Evolutionary conservation across 2,888 invertebrate species (phyloP).

Genomic region (Euproctis similis): DNA sequence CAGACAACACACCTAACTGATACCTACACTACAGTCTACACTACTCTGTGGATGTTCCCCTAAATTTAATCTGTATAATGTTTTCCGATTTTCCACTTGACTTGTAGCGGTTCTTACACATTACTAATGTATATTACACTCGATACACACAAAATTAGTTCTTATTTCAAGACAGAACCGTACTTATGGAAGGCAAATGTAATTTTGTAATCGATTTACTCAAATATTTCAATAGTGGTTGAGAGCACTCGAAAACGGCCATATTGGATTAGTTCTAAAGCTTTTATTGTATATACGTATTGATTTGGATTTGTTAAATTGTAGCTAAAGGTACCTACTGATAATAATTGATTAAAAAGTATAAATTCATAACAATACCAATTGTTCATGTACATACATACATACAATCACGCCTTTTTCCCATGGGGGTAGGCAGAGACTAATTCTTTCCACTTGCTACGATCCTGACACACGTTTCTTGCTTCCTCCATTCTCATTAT

Average conservation of each 20-base stretch:
- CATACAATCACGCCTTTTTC: no score
- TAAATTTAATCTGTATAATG: slow-evolving; percentile 60
- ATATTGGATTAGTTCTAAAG: slow-evolving; percentile 47
- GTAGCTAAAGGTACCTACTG: no score
- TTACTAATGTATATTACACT: slow-evolving; percentile 16
- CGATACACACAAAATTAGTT: slow-evolving; percentile 15
- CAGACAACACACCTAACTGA: no score
- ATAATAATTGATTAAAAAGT: no score
- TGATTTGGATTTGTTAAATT: slow-evolving; percentile 21
- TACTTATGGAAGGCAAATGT: slow-evolving; percentile 18
- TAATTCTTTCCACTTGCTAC: no score
- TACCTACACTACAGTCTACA: no score
- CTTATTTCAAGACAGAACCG: slow-evolving; percentile 7
- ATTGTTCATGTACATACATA: no score
- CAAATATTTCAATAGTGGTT: slow-evolving; percentile 54
- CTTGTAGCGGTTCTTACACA: slow-evolving; percentile 45
- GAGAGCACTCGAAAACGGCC: slow-evolving; percentile 49
- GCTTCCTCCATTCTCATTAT: no score
- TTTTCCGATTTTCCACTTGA: slow-evolving; percentile 58
- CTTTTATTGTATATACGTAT: slow-evolving; percentile 32
- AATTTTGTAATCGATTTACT: slow-evolving; percentile 27
- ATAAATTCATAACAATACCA: no score
- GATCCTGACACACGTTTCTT: no score
- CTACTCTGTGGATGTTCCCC: slow-evolving; percentile 32
- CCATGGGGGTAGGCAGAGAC: no score